Evolutionary conservation across 1,140 invertebrate species (phyloP).

Genomic region (Drosophila rhopaloa): DNA sequence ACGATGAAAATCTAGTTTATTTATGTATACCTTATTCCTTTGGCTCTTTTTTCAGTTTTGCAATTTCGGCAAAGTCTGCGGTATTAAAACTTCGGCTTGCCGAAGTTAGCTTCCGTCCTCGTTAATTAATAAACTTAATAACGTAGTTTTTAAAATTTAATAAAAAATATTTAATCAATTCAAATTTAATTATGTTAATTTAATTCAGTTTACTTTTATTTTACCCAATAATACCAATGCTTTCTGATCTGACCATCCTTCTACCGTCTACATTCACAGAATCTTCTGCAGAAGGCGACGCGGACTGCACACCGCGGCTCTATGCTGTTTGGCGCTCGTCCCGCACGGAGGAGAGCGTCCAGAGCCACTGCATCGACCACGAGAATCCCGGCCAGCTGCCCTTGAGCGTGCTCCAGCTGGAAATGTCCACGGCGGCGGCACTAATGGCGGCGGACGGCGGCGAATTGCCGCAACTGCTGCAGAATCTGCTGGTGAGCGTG

Average conservation of each 20-base stretch:
- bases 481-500: conserved; percentile 88
- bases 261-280: conserved; percentile 1
- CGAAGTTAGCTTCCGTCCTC: too few relatives aligned
- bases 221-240: too few relatives aligned
- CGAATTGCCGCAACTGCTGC: conserved; percentile 87
- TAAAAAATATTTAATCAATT: too few relatives aligned
- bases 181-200: too few relatives aligned
- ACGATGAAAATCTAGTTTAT: too few relatives aligned
- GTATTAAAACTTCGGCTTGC: too few relatives aligned
- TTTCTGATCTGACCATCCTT: neutral
- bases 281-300: conserved; percentile 42
- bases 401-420: conserved; percentile 65
- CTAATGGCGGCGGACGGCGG: conserved; percentile 61
- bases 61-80: too few relatives aligned
- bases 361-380: conserved; percentile 67
- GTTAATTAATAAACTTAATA: too few relatives aligned
- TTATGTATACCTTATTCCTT: too few relatives aligned
- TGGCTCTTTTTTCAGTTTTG: too few relatives aligned
- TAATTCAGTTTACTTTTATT: too few relatives aligned
- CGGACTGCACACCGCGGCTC: conserved; percentile 60
- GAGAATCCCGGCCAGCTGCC: conserved; percentile 53
- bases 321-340: conserved; percentile 81
- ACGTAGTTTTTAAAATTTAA: too few relatives aligned
- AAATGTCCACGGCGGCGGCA: conserved; percentile 71
- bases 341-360: conserved; percentile 53